Base-by-base conservation (phyloP, 1,140 invertebrate genomes). In the Coboldia fuscipes region DNA sequence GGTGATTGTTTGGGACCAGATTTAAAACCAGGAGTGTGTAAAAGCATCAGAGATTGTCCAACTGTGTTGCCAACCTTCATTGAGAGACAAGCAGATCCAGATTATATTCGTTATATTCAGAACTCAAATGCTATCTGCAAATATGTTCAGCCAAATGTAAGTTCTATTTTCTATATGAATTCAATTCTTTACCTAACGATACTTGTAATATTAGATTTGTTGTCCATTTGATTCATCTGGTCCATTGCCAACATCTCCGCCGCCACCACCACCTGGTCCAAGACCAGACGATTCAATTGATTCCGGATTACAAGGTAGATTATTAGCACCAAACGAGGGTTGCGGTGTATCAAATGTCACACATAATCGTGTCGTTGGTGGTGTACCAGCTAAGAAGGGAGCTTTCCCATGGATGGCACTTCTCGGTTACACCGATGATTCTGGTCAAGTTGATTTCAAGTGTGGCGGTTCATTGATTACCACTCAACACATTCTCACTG, bases 331-430 rank as follows among this genome's bases (percentile, higher is more conserved):
- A 0, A 42, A 41, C 5, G 48, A 52, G n/a, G 51, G 49, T 16
- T 61, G 59, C 31, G 59, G 60, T 10, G 38, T 45, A 4, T 51
- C 44, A 0, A 43, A 46, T 20, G 37, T 41, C 1, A 37, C 39
- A 3, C 37, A 39, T 22, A 50, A 45, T 31, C 49, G 51, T 31
- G 51, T 61, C 34, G 58, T 62, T 14, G 56, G 56, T 3, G 60
- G 60, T 14, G 45, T 49, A 4, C 46, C 47, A 2, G 54, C 55
- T 2, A 51, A 50, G 19, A 45, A 50, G 26, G 47, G 51, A 3
- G 42, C 48, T 1, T 54, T 48, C 48, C 51, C 51, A 8, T 55
- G 52, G 52, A 44, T 51, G 2, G 50, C 46, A 0, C 32, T 55
- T 0, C 15, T 55, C 3, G 52, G 45, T 13, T 55, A 55, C 29